These are phyloP conservation scores for Syngnathus scovelli DNA, from an alignment of 2,113 vertebrate genomes.

Conservation along the genomic window DNA sequence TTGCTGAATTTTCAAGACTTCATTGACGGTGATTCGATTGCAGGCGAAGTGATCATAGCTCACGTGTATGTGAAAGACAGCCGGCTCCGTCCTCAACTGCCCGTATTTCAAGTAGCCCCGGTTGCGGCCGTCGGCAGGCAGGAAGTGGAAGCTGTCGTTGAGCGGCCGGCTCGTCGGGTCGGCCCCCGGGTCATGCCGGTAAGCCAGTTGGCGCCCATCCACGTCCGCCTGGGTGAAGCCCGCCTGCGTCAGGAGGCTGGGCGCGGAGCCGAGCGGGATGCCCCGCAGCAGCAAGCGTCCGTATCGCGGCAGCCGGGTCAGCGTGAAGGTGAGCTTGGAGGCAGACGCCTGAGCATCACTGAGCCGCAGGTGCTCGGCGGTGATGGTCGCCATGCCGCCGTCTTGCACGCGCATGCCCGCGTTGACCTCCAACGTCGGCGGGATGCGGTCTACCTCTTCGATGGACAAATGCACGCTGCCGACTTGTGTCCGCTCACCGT, in stretches of 20 bases:
- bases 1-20: too few relatives aligned
- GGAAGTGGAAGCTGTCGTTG: constrained; percentile 66
- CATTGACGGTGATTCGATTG: background rate
- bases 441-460: constrained; percentile 56
- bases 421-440: constrained; percentile 56
- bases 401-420: constrained; percentile 56
- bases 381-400: constrained; percentile 41
- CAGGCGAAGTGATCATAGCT: background rate
- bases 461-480: constrained; percentile 53
- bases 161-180: constrained; percentile 27
- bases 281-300: constrained; percentile 63
- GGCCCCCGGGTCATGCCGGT: constrained; percentile 49
- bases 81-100: constrained; percentile 59
- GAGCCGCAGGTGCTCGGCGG: constrained; percentile 54
- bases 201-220: constrained; percentile 55
- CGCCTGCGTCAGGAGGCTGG: background rate
- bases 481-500: constrained; percentile 52
- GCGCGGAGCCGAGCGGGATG: background rate
- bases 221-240: constrained; percentile 68
- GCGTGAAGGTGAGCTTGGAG: constrained; percentile 50
- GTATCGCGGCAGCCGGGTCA: constrained; percentile 55
- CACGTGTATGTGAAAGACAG: constrained; percentile 66
- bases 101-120: constrained; percentile 66
- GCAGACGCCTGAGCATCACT: constrained; percentile 60
- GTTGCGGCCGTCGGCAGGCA: constrained; percentile 60